Evolutionary conservation across 2,113 vertebrate genomes (phyloP).

Genomic region (Oreocharis arfaki): DNA sequence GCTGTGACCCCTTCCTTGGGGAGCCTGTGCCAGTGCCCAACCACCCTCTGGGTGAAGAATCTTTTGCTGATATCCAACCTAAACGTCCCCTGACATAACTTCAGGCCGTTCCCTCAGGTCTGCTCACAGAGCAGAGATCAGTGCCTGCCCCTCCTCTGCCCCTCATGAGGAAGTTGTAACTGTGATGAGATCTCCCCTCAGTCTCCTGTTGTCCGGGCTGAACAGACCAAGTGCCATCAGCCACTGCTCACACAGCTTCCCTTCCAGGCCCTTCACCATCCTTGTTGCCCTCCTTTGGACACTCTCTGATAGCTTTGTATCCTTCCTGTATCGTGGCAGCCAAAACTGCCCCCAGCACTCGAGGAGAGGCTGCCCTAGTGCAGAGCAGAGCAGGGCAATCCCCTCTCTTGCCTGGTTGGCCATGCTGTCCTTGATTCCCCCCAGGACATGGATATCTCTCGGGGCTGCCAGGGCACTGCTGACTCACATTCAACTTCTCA

Average conservation of each 20-base stretch:
- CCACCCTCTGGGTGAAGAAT: neutral
- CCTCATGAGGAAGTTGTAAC: neutral
- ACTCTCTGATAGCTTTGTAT: neutral
- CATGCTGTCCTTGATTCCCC: neutral
- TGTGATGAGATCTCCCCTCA: neutral
- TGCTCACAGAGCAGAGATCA: neutral
- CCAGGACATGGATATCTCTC: neutral
- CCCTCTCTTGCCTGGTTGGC: neutral
- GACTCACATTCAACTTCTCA: neutral
- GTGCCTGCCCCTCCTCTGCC: neutral
- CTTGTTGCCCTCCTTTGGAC: neutral
- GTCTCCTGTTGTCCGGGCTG: neutral
- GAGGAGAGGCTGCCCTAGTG: fast-evolving
- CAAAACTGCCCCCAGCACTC: neutral
- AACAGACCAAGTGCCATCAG: neutral
- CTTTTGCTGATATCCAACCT: neutral
- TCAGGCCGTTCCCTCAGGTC: neutral
- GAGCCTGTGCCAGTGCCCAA: neutral
- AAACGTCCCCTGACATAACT: neutral
- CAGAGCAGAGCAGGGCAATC: neutral
- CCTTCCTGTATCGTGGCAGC: neutral
- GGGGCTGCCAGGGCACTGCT: neutral
- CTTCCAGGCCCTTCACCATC: neutral
- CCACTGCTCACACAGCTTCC: neutral
- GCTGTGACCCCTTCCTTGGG: fast-evolving